phyloP scores from a whole-genome alignment of 2,888 invertebrate species.

The Eueremaeus valkanovi region DNA sequence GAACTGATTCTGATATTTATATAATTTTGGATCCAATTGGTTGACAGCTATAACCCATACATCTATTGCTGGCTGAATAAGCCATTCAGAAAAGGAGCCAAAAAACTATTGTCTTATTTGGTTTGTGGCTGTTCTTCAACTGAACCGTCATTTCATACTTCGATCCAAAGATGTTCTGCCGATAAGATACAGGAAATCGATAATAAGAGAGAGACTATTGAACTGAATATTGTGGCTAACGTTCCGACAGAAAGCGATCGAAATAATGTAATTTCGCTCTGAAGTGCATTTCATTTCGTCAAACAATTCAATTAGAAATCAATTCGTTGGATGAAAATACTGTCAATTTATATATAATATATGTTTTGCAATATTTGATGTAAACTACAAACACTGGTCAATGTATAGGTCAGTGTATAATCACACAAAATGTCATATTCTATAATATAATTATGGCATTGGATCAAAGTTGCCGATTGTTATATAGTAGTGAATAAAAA shows the following conservation, averaged over 20 bases:
- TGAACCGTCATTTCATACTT: not conserved
- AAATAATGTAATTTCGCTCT: too few species aligned
- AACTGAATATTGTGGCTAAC: not conserved
- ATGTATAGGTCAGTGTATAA: not conserved
- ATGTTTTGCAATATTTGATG: too few species aligned
- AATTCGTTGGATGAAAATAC: too few species aligned
- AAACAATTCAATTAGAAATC: too few species aligned
- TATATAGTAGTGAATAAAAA: too few species aligned
- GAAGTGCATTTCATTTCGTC: too few species aligned
- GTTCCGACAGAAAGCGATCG: not conserved
- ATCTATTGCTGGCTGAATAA: conserved; percentile 26
- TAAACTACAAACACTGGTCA: too few species aligned
- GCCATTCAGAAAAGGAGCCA: not conserved
- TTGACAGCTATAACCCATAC: not conserved
- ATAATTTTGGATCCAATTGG: not conserved
- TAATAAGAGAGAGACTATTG: not conserved
- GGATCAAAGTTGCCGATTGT: too few species aligned
- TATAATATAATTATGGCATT: too few species aligned
- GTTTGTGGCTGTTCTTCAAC: not conserved
- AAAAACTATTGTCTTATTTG: not conserved
- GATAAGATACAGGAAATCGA: not conserved
- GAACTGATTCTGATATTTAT: not conserved
- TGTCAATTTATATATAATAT: too few species aligned
- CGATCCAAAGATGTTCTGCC: not conserved
- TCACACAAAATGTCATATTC: too few species aligned